Evolutionary conservation across 2,113 vertebrate species (phyloP).

Genomic region (Brienomyrus longianalis): DNA sequence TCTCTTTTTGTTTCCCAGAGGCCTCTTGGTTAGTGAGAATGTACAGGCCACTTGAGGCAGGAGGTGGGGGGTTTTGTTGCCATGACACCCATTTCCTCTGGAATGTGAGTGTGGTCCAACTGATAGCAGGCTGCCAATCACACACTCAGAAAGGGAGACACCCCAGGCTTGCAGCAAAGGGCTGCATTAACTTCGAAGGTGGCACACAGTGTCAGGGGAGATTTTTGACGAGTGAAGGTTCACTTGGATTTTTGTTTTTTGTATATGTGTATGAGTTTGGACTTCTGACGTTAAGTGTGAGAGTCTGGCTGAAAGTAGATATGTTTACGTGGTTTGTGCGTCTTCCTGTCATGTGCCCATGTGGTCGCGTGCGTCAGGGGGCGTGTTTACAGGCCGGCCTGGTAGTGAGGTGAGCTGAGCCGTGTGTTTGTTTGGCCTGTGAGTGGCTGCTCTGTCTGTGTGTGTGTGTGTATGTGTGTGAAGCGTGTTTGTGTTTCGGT

Average conservation of each 20-base stretch:
- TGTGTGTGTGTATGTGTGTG: slow-evolving; percentile 10
- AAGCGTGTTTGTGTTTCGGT: background rate
- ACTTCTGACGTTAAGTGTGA: background rate
- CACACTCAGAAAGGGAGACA: background rate
- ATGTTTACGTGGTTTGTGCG: background rate
- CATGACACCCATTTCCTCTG: slow-evolving; percentile 32
- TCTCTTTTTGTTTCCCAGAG: background rate
- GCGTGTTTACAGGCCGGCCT: background rate
- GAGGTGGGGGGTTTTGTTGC: slow-evolving; percentile 13
- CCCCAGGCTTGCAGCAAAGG: background rate
- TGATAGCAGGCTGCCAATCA: slow-evolving; percentile 4
- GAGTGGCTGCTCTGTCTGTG: background rate
- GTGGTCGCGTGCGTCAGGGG: background rate
- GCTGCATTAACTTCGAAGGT: background rate
- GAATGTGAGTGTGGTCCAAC: slow-evolving; percentile 16
- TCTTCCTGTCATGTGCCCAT: background rate
- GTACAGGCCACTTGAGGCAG: slow-evolving; percentile 11
- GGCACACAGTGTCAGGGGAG: background rate
- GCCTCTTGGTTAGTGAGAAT: background rate
- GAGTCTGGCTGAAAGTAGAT: background rate
- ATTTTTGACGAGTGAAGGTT: background rate
- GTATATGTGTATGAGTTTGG: background rate
- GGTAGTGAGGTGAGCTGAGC: background rate
- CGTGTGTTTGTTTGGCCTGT: slow-evolving; percentile 3
- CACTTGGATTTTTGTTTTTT: background rate